Conservation (phyloP, 1,140 invertebrate species). For the Polypedilum pembai region DNA sequence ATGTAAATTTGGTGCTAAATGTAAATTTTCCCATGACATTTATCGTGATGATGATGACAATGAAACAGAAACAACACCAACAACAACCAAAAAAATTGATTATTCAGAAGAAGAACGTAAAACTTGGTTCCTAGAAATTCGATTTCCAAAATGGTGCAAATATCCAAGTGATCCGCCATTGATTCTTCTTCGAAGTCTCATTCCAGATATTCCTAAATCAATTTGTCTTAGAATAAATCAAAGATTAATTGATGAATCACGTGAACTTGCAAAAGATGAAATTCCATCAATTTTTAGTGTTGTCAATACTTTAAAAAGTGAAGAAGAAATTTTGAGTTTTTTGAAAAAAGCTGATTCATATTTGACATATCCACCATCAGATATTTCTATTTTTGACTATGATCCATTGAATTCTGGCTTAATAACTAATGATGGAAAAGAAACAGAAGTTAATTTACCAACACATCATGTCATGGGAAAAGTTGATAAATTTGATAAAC, state of each 20-base stretch:
- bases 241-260: conserved; percentile 56
- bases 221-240: conserved; percentile 55
- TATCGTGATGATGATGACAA: conserved; percentile 43
- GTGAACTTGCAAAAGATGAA: conserved; percentile 52
- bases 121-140: conserved; percentile 58
- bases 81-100: conserved; percentile 29
- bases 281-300: conserved; percentile 60
- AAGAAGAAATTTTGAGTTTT: conserved; percentile 54
- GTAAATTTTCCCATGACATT: conserved; percentile 61
- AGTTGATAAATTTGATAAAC: conserved; percentile 41
- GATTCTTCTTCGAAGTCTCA: conserved; percentile 56
- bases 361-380: conserved; percentile 48
- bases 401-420: conserved; percentile 27
- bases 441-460: conserved; percentile 37
- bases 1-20: conserved; percentile 62
- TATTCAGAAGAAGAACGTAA: conserved; percentile 35
- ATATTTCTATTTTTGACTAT: conserved; percentile 39
- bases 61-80: conserved; percentile 33
- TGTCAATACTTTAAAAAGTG: conserved; percentile 59
- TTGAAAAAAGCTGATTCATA: conserved; percentile 46
- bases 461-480: conserved; percentile 54
- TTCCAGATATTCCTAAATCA: conserved; percentile 50
- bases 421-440: background rate
- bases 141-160: conserved; percentile 58
- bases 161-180: conserved; percentile 65